Evolutionary conservation across 2,888 invertebrate species (phyloP).

Genomic region (Paralinhomoeus sp.): DNA sequence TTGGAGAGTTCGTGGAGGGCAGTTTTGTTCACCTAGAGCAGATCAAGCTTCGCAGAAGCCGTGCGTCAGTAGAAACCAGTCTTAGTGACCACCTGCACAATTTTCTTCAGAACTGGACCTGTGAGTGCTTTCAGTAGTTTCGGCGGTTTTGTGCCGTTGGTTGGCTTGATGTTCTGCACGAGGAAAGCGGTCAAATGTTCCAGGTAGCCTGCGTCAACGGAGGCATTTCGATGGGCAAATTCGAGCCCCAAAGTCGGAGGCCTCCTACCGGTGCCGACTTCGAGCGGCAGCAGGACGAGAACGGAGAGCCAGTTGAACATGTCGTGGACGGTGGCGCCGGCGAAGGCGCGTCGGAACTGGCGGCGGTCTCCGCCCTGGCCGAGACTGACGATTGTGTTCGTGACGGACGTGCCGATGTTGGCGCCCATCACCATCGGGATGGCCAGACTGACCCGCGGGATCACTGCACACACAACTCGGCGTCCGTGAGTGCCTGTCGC

Average conservation of each 20-base stretch:
- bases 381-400: too few species aligned
- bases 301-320: too few species aligned
- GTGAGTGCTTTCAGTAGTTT: too few species aligned
- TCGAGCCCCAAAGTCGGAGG: too few species aligned
- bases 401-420: too few species aligned
- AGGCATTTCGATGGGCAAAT: neutral
- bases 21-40: too few species aligned
- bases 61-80: too few species aligned
- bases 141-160: constrained; percentile 8
- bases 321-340: too few species aligned
- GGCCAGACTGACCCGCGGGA: neutral
- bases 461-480: neutral
- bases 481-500: neutral
- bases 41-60: too few species aligned
- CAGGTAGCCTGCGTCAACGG: constrained; percentile 13
- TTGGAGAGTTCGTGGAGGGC: too few species aligned
- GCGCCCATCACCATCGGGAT: constrained; percentile 34
- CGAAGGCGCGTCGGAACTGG: constrained; percentile 38
- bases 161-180: constrained; percentile 12
- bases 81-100: constrained; percentile 15
- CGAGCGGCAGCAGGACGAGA: constrained; percentile 32
- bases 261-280: constrained; percentile 27
- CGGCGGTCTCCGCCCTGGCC: too few species aligned
- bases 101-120: constrained; percentile 14
- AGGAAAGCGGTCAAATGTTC: constrained; percentile 13